These are phyloP conservation scores for Desmophyllum pertusum DNA, from an alignment of 92 coral and sea anemone species.

Conservation along the genomic window DNA sequence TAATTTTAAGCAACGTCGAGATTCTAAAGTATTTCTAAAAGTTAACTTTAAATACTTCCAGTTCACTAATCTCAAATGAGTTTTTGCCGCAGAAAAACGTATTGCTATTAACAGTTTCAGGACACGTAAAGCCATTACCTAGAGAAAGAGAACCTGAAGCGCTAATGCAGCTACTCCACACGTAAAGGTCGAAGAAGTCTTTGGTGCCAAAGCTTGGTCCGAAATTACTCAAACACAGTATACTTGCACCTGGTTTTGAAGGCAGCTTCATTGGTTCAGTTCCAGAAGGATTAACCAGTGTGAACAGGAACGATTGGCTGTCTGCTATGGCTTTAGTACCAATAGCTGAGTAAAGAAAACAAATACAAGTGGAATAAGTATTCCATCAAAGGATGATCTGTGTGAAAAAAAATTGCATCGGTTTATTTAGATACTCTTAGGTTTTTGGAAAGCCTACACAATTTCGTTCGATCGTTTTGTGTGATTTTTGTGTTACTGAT, in stretches of 20 bases:
- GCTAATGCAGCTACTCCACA: not conserved
- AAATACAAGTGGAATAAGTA: not conserved
- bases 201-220: conserved; percentile 42
- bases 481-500: too few relatives aligned
- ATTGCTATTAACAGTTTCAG: not conserved
- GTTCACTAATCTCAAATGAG: conserved; percentile 10
- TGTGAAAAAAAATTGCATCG: too few relatives aligned
- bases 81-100: not conserved
- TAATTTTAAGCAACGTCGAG: too few relatives aligned
- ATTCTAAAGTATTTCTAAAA: not conserved
- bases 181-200: not conserved
- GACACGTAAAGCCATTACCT: conserved; percentile 21
- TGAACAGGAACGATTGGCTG: conserved; percentile 40
- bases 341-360: not conserved
- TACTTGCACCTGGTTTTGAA: conserved; percentile 21
- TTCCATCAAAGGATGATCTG: not conserved
- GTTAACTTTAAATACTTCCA: conserved; percentile 26
- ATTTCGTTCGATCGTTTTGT: too few relatives aligned
- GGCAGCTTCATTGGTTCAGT: conserved; percentile 23
- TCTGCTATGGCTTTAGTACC: not conserved
- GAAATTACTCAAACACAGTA: not conserved
- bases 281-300: conserved; percentile 40
- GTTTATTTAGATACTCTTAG: too few relatives aligned
- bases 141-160: not conserved
- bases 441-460: too few relatives aligned